Evolutionary conservation across 2,888 invertebrate genomes (phyloP).

Genomic region (Anthrax anthrax): DNA sequence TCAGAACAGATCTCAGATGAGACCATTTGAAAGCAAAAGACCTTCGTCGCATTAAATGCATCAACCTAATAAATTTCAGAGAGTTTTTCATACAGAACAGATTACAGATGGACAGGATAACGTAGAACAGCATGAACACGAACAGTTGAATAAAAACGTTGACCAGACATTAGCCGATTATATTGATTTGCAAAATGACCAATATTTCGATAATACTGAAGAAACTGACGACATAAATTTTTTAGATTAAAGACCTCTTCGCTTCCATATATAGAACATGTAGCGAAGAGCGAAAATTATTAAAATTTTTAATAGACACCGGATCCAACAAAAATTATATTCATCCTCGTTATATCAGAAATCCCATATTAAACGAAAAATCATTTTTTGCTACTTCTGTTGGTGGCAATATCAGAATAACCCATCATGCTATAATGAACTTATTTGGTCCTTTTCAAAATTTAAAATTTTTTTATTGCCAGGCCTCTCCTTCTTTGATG

Average conservation of each 20-base stretch:
- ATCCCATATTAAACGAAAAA: background rate
- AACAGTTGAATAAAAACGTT: background rate
- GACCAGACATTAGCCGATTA: too few species aligned
- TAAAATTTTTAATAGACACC: background rate
- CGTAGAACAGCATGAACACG: background rate
- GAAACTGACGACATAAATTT: background rate
- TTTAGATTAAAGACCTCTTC: constrained; percentile 3
- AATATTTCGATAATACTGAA: background rate
- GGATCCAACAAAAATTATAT: background rate
- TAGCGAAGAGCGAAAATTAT: background rate
- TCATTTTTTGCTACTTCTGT: background rate
- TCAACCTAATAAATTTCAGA: background rate
- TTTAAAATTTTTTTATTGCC: background rate
- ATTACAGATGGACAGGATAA: background rate
- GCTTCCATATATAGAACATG: constrained; percentile 2
- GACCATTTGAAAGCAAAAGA: background rate
- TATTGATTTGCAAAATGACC: background rate
- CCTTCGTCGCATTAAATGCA: background rate
- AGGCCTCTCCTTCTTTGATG: background rate
- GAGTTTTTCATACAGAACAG: background rate
- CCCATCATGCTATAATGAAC: background rate
- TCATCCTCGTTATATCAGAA: background rate
- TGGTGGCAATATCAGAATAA: background rate
- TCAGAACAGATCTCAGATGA: background rate
- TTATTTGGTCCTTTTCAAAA: background rate